These are phyloP conservation scores for Rhodeus uyekii DNA, from an alignment of 2,797 vertebrate genomes.

Conservation along the genomic window DNA sequence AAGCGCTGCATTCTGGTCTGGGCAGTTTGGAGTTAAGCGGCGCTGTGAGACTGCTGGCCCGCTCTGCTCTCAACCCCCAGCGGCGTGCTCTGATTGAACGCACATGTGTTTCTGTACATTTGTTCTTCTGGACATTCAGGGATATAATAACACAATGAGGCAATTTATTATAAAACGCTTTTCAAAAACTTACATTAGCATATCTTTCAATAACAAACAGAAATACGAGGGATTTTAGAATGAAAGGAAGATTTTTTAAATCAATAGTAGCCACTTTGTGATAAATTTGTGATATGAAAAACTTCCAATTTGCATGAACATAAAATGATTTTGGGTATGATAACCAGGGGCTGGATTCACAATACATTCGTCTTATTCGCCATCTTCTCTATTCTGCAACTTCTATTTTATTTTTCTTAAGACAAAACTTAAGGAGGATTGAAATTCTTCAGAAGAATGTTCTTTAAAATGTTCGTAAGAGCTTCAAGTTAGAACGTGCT, in stretches of 20 bases:
- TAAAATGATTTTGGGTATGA: background rate
- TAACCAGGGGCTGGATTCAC: background rate
- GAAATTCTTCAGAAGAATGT: background rate
- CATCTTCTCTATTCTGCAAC: background rate
- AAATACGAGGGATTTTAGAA: background rate
- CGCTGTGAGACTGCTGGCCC: background rate
- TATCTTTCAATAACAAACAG: background rate
- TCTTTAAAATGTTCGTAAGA: background rate
- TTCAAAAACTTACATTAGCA: background rate
- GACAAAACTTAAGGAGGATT: background rate
- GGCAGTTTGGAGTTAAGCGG: slow-evolving; percentile 2
- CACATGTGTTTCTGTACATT: slow-evolving; percentile 42
- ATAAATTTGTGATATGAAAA: too few relatives aligned
- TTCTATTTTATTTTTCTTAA: background rate
- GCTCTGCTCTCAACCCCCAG: slow-evolving; percentile 21
- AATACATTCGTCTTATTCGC: too few relatives aligned
- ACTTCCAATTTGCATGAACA: background rate
- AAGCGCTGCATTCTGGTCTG: background rate
- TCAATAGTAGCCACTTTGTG: too few relatives aligned
- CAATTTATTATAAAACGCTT: background rate
- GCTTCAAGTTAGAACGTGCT: background rate
- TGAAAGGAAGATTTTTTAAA: background rate
- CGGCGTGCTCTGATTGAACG: slow-evolving; percentile 26
- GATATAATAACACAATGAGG: slow-evolving; percentile 15
- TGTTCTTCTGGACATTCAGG: slow-evolving; percentile 12